Evolutionary conservation across 1,140 invertebrate species (phyloP), one percentile per base, ranked within the genome.

Genomic region (Caerostris darwini): DNA sequence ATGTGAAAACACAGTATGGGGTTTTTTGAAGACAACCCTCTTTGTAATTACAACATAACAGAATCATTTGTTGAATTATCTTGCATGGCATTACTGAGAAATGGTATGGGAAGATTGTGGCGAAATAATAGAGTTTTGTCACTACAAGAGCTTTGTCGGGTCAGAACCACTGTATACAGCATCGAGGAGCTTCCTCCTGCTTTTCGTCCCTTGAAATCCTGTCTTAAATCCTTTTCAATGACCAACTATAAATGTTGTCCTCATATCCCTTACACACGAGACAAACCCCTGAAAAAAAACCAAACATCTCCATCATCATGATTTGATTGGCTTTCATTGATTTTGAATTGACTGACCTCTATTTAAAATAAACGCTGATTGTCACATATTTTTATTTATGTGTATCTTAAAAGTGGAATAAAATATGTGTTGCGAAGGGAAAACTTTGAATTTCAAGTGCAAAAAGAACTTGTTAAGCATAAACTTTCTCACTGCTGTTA

Each of bases 1-100:
- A 99, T 96, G 99, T 97, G 97, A 57, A 99, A 99, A 96, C 98
- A 99, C 96, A 98, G 98, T 95, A 99, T 99, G 99, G 98, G 98
- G 57, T 99, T 99, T 96, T 99, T 99, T 96, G 99, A 99, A 97
- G 99, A 99, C 81, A 98, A 98, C 95, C 98, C 99, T 4, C 97
- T 99, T 14, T 99, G 99, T 96, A 98, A 99, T 96, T 99, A 99
- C 96, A 99, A 99, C 96, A 99, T 99, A 95, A 97, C 98, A 57
- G 99, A 99, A 96, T 99, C 98, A 95, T 99, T 99, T 96, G 98
- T 98, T 87, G 99, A 99, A 96, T 96, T 99, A 10, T 99, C 98
- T 5, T 97, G 99, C 83, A 98, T 99, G 97, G 99, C 98, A 6
- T 96, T 99, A 56, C 98, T 99, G 95, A 96, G 99, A 94, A 99